A percentile compares a stretch with the other conserved stretches of the same genome.
phyloP scores from a whole-genome alignment of 2,888 invertebrate species.

The Dryomyza anilis region DNA sequence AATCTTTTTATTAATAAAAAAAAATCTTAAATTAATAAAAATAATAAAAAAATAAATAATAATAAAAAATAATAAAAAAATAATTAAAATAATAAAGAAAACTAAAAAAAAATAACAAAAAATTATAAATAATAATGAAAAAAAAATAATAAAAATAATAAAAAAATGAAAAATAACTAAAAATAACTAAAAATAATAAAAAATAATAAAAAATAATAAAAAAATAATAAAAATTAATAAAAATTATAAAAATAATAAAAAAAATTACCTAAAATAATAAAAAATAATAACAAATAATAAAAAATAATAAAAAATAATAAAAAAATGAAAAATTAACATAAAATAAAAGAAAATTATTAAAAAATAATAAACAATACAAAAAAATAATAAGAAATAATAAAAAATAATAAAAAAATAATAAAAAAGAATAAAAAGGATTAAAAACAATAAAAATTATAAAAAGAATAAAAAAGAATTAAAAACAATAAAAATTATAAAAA shows the following conservation, averaged over 20 bases:
- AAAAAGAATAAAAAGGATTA: not conserved
- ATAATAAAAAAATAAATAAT: no score
- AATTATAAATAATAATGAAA: no score
- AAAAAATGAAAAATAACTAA: not conserved
- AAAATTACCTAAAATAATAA: not conserved
- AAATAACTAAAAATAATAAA: not conserved
- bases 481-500: slow-evolving; percentile 6
- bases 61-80: no score
- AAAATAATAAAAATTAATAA: not conserved
- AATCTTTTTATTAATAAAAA: no score
- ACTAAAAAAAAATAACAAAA: no score
- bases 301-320: not conserved
- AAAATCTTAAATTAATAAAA: no score
- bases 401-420: slow-evolving; percentile 2
- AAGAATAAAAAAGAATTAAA: not conserved
- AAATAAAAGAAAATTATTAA: not conserved
- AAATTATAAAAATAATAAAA: not conserved
- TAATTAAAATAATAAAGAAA: no score
- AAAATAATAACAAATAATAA: not conserved
- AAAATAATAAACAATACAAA: not conserved
- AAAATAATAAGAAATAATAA: not conserved
- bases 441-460: slow-evolving; percentile 4
- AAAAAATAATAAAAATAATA: not conserved
- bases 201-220: not conserved
- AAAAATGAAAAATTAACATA: not conserved